Base-by-base conservation (phyloP, 2,797 vertebrate genomes). In the Rhodeus uyekii region DNA sequence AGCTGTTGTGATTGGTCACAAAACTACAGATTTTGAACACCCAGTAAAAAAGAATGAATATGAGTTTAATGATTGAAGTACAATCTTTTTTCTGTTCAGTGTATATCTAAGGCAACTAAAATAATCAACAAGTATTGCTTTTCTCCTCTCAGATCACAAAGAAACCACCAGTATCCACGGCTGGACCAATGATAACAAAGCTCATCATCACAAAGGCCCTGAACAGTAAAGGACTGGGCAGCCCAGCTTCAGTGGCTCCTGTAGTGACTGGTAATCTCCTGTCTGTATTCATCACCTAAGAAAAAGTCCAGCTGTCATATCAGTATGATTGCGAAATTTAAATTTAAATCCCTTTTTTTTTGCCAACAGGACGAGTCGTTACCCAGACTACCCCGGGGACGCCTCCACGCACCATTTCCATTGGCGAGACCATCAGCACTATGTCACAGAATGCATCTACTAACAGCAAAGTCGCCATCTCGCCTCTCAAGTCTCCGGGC, bases 171-270 rank as follows among this genome's bases (percentile, higher is more conserved):
- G 95, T 94, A 32, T 97, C 97, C 80, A 96, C 97, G 18, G 95
- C 97, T 58, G 96, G 96, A 55, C 97, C 97, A 0, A 96, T 99
- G 86, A 96, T 97, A 90, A 96, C 96, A 81, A 99, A 99, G 90
- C 94, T 97, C 78, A 98, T 99, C 90, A 97, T 99, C 92, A 96
- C 97, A 85, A 99, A 99, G 91, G 96, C 96, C n/a, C 94, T 98
- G 39, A 98, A 96, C 93, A 99, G 95, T 94, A 99, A 99, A 96
- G 95, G 95, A 75, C 91, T 98, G 39, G 90, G 87, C 60, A 95
- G 96, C 85, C 96, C 97, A 92, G 96, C 95, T 7, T 95, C 97
- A 48, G 94, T 96, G 1, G 91, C 97, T 83, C 95, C 97, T 71
- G 94, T 97, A 79, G 94, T 98, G 80, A 92, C 96, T 92, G 97